Evolutionary conservation across 1,140 invertebrate genomes (phyloP).

Genomic region (Stegodyphus dumicola): DNA sequence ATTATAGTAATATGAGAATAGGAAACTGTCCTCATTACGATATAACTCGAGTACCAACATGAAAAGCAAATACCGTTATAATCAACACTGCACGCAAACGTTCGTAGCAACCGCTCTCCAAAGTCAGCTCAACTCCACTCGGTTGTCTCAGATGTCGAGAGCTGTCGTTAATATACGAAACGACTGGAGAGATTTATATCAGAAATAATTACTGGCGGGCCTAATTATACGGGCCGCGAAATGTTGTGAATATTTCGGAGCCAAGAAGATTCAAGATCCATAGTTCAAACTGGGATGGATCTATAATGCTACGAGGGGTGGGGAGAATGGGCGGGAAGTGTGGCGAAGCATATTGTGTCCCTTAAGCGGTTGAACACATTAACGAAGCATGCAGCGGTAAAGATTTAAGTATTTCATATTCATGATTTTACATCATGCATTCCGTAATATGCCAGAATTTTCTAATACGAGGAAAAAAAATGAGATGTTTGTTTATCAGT

Average conservation of each 20-base stretch:
- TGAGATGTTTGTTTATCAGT: too few relatives aligned
- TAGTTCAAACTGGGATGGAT: neutral
- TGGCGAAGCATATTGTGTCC: neutral
- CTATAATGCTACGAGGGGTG: neutral
- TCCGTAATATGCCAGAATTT: too few relatives aligned
- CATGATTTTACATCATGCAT: too few relatives aligned
- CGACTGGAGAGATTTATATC: constrained; percentile 31
- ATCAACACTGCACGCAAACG: neutral
- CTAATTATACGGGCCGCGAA: constrained; percentile 22
- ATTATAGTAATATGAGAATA: too few relatives aligned
- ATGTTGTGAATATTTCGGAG: neutral
- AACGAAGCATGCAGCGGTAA: neutral
- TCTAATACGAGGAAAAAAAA: too few relatives aligned
- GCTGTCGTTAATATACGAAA: constrained; percentile 4
- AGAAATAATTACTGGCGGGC: constrained; percentile 34
- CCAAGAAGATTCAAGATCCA: neutral
- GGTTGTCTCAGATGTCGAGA: neutral
- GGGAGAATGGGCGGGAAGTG: neutral
- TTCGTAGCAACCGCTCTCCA: neutral
- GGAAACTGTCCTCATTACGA: too few relatives aligned
- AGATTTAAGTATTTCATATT: too few relatives aligned
- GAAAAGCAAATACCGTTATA: neutral
- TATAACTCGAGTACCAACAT: neutral
- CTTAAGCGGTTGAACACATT: neutral
- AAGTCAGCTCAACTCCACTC: neutral